Evolutionary conservation across 2,888 invertebrate species (phyloP), one percentile per base, ranked within the genome.

Genomic region (Oscheius sp.): DNA sequence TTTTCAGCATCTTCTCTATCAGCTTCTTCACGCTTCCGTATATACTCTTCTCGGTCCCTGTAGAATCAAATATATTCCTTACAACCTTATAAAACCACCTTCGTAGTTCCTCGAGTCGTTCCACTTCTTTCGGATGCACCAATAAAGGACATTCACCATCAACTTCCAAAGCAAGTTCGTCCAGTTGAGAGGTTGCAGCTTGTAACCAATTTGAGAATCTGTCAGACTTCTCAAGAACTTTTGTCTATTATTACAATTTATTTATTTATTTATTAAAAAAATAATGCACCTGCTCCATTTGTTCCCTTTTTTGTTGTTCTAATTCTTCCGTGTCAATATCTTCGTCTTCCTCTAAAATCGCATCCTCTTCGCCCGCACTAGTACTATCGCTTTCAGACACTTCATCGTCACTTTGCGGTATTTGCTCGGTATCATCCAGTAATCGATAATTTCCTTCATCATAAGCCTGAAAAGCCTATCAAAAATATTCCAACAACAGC

Each of bases 401-500:
- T 3, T 49, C 21, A 13, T 61, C 43, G n/a, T 43, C 43, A 43
- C 61, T 18, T 23, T 21, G 25, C 18, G 3, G 21, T 12, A 9
- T 25, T 2, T 56, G n/a, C 13, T 81, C 80, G 18, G 76, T 78
- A 27, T 84, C 85, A 59, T 77, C 73, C 74, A 87, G 86, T 7
- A 79, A 85, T 58, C 77, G 79, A 70, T 86, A 87, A 49, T 86
- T 76, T 1, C 87, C 87, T 21, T 84, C 85, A 68, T 87, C 85
- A 73, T 87, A 87, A 1, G 87, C 85, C 85, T 84, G 27, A 69
- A 80, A 3, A 1, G 87, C 85, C 85, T 84, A 27, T 66, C 79
- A 3, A 68, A 21, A 53, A 25, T 27, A 29, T 55, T 55, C 2
- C 2, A 13, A 55, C 7, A 55, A 55, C 7, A 55, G 25, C 64